Conservation (phyloP, 1,140 invertebrate genomes). For the Dendroctonus ponderosae region DNA sequence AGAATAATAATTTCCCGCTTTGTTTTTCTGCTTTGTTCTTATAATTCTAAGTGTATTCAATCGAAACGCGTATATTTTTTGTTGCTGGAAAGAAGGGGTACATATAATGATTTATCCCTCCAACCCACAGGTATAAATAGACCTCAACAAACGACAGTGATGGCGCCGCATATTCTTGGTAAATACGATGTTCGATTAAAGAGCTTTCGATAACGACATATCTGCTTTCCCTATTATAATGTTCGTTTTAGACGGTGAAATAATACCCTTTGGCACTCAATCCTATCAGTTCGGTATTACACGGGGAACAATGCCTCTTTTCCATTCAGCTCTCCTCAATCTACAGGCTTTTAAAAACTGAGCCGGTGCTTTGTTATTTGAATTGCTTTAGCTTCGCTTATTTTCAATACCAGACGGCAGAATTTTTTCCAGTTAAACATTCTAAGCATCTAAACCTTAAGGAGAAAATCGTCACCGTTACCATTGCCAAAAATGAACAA, state of each 20-base stretch:
- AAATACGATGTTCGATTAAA: conserved; percentile 24
- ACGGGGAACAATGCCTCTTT: conserved; percentile 19
- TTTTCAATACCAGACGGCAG: no score
- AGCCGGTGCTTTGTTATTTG: background rate
- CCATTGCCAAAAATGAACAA: background rate
- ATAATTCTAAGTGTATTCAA: conserved; percentile 9
- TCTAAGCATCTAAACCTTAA: background rate
- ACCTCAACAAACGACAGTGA: conserved; percentile 18
- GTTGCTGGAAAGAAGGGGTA: conserved; percentile 7
- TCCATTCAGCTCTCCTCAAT: conserved; percentile 22
- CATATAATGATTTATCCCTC: conserved; percentile 14
- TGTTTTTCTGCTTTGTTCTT: conserved; percentile 36
- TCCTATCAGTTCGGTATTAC: conserved; percentile 23
- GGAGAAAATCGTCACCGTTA: conserved; percentile 5
- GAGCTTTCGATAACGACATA: conserved; percentile 28
- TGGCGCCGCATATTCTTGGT: conserved; percentile 15
- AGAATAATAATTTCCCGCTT: conserved; percentile 20
- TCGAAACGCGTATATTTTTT: conserved; percentile 1
- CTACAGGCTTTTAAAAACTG: conserved; percentile 19
- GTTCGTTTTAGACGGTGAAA: conserved; percentile 21
- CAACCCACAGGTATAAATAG: conserved; percentile 18
- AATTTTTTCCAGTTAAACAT: no score
- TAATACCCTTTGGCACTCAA: conserved; percentile 23
- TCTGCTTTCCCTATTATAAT: conserved; percentile 23
- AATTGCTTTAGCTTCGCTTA: no score